Base-by-base conservation (phyloP, 1,140 invertebrate genomes). In the Papilio glaucus region DNA sequence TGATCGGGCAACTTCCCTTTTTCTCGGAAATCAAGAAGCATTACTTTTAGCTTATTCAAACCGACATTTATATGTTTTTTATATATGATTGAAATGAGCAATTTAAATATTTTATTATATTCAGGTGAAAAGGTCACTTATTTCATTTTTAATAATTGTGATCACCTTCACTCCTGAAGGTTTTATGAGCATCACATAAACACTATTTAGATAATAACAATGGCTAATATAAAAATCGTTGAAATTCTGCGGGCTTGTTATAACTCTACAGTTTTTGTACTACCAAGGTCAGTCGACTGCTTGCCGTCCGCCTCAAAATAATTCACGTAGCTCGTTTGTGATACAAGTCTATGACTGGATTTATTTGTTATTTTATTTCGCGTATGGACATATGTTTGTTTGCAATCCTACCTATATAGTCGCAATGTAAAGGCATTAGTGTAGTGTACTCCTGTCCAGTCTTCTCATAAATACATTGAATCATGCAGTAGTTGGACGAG, bases 321-420 rank as follows among this genome's bases (percentile, higher is more conserved):
- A 42, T 45, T 24, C 49, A 53, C 49, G 49, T 53, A 53, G 49
- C 49, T 26, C 1, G 49, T 26, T 24, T 53, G 18, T 26, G 18
- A 53, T 53, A 18, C 18, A 24, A 21, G 12, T 53, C 49, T 24
- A 53, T 53, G 49, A 53, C 21, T 53, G 12, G 49, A 53, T 53
- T 53, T 53, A 9, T 24, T 10, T 41, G 6, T 10, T 41, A n/a
- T n/a, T n/a, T n/a, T 45, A 6, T 26, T 53, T 53, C 24, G 21
- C 21, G 18, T 10, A 53, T 24, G 12, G 18, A 24, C 12, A 10
- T 18, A 53, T 13, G 49, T 24, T 53, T 53, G 4, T 53, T 53
- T 53, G 9, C 21, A 53, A 24, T 53, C 10, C 21, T 53, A 4
- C 9, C 21, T 53, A 33, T n/a, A n/a, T n/a, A n/a, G n/a, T n/a